Conservation (phyloP, 2,888 invertebrate species). For the Drosophila neutralis region DNA sequence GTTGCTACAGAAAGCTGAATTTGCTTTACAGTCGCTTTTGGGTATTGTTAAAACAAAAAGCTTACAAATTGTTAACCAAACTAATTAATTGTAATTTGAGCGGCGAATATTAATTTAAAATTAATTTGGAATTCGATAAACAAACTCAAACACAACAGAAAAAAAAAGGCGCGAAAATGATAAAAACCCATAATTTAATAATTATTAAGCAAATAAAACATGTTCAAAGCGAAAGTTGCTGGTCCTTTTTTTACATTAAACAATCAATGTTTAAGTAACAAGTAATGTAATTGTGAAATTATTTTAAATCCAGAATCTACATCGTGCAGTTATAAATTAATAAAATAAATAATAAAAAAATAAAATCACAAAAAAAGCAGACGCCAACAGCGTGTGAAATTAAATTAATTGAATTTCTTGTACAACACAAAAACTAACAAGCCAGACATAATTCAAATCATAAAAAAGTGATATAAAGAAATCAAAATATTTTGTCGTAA, state of each 20-base stretch:
- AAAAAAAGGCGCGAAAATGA: slow-evolving; percentile 38
- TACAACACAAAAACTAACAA: slow-evolving; percentile 19
- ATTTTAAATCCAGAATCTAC: slow-evolving; percentile 4
- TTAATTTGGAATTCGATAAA: slow-evolving; percentile 67
- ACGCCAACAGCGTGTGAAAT: slow-evolving; percentile 48
- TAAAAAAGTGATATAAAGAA: slow-evolving; percentile 24
- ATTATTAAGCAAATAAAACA: slow-evolving; percentile 54
- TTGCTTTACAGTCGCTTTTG: slow-evolving; percentile 14
- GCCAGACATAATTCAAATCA: slow-evolving; percentile 20
- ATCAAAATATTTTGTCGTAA: slow-evolving; percentile 23
- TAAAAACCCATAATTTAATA: slow-evolving; percentile 59
- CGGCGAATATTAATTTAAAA: slow-evolving; percentile 63
- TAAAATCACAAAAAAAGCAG: slow-evolving; percentile 6
- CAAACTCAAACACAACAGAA: slow-evolving; percentile 60
- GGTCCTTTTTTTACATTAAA: slow-evolving; percentile 23
- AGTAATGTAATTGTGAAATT: slow-evolving; percentile 33
- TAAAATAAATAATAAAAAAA: slow-evolving; percentile 17
- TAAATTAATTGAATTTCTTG: slow-evolving; percentile 56
- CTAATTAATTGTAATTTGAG: slow-evolving; percentile 71
- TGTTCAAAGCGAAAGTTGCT: slow-evolving; percentile 22
- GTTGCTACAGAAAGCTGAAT: not conserved
- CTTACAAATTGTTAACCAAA: slow-evolving; percentile 49
- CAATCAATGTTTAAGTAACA: slow-evolving; percentile 54
- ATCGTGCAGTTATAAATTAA: slow-evolving; percentile 45
- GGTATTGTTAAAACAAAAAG: slow-evolving; percentile 12